phyloP scores from a whole-genome alignment of 2,888 invertebrate genomes.

The Drosophila rellima region DNA sequence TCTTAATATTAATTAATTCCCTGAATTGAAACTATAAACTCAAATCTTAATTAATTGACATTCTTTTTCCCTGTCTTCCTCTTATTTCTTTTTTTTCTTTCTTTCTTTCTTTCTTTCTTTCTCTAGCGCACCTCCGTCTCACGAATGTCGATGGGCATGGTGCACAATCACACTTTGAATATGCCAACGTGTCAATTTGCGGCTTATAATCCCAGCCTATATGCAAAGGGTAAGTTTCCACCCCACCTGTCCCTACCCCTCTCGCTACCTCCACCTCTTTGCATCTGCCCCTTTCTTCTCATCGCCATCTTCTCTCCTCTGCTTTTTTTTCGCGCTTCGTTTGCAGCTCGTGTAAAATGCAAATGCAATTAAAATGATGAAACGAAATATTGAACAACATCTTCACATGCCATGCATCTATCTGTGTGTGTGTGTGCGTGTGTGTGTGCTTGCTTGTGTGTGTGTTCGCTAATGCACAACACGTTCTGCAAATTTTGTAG shows the following conservation, averaged over 20 bases:
- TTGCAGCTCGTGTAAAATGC: conserved; percentile 36
- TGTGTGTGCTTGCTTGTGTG: conserved; percentile 1
- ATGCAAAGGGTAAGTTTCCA: conserved; percentile 82
- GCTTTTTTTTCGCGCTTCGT: conserved; percentile 1
- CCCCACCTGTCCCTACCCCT: background rate
- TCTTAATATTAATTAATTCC: background rate
- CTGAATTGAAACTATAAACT: background rate
- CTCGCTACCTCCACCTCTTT: too few relatives aligned
- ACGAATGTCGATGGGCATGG: conserved; percentile 85
- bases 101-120: background rate
- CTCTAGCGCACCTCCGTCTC: conserved; percentile 86
- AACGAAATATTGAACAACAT: conserved; percentile 30
- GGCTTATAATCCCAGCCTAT: conserved; percentile 82
- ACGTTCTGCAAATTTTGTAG: conserved; percentile 37
- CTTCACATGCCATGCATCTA: conserved; percentile 4
- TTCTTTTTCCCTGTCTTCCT: background rate
- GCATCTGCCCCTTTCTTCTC: background rate
- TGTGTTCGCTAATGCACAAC: conserved; percentile 21
- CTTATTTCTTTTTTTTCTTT: background rate
- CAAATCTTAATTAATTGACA: background rate
- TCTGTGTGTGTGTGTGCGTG: conserved; percentile 3
- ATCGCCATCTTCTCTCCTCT: background rate
- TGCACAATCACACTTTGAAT: conserved; percentile 84
- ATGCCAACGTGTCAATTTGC: conserved; percentile 85
- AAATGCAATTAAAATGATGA: conserved; percentile 64